phyloP scores from a whole-genome alignment of 2,797 vertebrate species.

The Dendrocincla fuliginosa region DNA sequence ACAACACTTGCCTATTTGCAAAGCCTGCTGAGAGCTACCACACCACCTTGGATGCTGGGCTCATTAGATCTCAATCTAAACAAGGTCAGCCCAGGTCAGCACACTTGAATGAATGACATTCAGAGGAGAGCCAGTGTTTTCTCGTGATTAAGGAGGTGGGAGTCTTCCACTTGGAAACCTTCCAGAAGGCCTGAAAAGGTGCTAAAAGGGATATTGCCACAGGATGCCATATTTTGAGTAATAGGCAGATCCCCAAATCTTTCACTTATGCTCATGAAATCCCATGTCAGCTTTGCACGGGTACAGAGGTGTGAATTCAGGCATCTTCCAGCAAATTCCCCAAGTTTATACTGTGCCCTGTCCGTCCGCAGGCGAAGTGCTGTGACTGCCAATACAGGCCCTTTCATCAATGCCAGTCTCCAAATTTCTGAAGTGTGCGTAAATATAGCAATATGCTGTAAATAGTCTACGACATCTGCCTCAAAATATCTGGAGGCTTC shows the following conservation, averaged over 20 bases:
- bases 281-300: not conserved
- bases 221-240: not conserved
- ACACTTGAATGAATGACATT: constrained; percentile 47
- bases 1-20: constrained; percentile 53
- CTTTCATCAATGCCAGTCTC: not conserved
- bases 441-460: not conserved
- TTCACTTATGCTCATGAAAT: not conserved
- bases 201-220: constrained; percentile 39
- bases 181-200: constrained; percentile 46
- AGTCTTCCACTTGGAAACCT: constrained; percentile 38
- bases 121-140: not conserved
- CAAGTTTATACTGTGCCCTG: rapidly evolving
- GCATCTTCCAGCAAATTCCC: not conserved
- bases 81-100: constrained; percentile 60
- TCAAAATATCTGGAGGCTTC: not conserved
- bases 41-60: constrained; percentile 30
- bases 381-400: not conserved
- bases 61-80: constrained; percentile 64
- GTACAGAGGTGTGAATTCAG: not conserved
- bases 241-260: not conserved
- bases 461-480: not conserved
- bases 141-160: constrained; percentile 51
- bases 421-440: not conserved
- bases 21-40: constrained; percentile 56
- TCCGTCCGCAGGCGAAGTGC: not conserved